Base-by-base conservation (phyloP, 1,140 invertebrate species). In the Zaprionus ornatus region DNA sequence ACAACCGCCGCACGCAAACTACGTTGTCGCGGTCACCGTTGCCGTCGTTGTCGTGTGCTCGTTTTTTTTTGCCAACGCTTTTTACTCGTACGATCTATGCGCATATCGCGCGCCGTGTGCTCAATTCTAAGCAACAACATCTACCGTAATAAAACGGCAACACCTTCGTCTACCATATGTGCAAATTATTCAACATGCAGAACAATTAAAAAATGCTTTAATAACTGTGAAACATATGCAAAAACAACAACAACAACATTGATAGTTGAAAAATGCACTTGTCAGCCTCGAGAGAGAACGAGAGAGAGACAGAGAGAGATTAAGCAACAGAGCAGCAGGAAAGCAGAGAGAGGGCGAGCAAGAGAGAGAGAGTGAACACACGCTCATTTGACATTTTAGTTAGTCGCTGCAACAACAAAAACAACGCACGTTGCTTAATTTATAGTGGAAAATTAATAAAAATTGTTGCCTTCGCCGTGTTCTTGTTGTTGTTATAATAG, bases 21-120 rank as follows among this genome's bases (percentile, higher is more conserved):
- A 27, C 48, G 55, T 15, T 61, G 61, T 72, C 32, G 48, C 27
- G 29, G 29, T 32, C 29, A 32, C 29, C 29, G 29, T 32, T 9
- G 29, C 29, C 9, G 29, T 32, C 37, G 60, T 6, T 37, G 40
- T 48, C 60, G 45, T n/a, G 63, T 17, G 35, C 48, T 29, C 27
- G 32, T 50, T 7, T 48, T 73, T 72, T 83, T 57, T 75, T 72
- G 65, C 54, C 65, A 50, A 63, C 48, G 55, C 35, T 62, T 65
- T 32, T 73, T 80, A 78, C 77, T 87, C 84, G 85, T 65, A 71
- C 80, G 81, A 90, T 88, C 85, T 88, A 88, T 42, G 77, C 66
- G 70, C 68, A 71, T 59, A 76, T 57, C 40, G 68, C 62, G 35
- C 40, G n/a, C 55, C 56, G 56, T 80, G 77, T 78, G 82, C 83